Evolutionary conservation across 2,797 vertebrate genomes (phyloP), one percentile per base, ranked within the genome.

Genomic region (Pelodytes ibericus): DNA sequence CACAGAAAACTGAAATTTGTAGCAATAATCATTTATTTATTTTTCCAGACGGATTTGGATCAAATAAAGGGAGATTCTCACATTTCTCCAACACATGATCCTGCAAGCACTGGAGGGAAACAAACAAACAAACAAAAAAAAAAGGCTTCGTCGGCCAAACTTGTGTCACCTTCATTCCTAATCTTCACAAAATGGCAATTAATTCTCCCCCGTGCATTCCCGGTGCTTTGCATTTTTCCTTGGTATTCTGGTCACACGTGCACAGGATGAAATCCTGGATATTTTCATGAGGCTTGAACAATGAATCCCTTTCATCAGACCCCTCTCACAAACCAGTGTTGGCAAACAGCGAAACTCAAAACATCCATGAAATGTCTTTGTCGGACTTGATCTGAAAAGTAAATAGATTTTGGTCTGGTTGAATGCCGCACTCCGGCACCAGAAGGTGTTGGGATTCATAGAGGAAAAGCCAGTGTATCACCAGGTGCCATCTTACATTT

Each of bases 181-280:
- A 29, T 65, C 39, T 16, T 53, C 26, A 29, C 26, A 10, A 67
- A 44, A 53, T 13, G 53, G 11, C 25, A 49, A 16, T 51, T 11
- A 20, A 30, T 10, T 30, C 26, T 53, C 44, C 26, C 18, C 3
- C 11, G 47, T 7, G 13, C 24, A 5, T 47, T 66, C 63, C 25
- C 9, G 1, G 3, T 51, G 11, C 44, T 49, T 53, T 65, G 24
- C 24, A 65, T 65, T 10, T 65, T 64, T 24, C 24, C 61, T 72
- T 78, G 62, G 39, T 27, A 78, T 72, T 72, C 69, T 41, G 62
- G 26, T 78, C 75, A 78, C 69, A 72, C 62, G 24, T 27, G 39
- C 26, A 36, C 13, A 62, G 33, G 39, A 63, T 27, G 60, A 62
- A 67, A 24, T 29, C 39, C 8, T 47, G 60, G 65, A 39, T 44